Evolutionary conservation across 2,888 invertebrate genomes (phyloP).

Genomic region (Neoascia interrupta): DNA sequence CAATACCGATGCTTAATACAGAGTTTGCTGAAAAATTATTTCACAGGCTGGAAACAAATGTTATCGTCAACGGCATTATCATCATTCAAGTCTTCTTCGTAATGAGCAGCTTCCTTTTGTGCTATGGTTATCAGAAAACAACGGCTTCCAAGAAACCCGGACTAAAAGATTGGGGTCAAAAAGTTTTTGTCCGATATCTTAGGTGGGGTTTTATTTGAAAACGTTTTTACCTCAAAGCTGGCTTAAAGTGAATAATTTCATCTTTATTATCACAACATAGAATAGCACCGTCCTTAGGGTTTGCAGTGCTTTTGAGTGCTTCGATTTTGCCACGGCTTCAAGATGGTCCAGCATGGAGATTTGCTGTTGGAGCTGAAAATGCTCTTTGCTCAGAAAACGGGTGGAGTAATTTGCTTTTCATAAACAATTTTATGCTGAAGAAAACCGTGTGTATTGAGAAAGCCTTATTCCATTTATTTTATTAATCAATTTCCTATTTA

Average conservation of each 20-base stretch:
- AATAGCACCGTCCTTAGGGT: constrained; percentile 69
- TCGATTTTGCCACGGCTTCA: constrained; percentile 78
- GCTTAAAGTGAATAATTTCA: no score
- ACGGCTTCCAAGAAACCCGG: constrained; percentile 64
- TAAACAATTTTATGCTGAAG: constrained; percentile 76
- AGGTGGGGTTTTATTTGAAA: no score
- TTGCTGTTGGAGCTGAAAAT: constrained; percentile 74
- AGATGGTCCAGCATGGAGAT: constrained; percentile 79
- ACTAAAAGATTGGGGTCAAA: constrained; percentile 68
- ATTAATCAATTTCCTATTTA: not conserved
- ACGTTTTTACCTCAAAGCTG: no score
- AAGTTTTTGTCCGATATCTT: constrained; percentile 74
- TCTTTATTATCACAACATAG: no score
- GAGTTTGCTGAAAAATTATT: constrained; percentile 74
- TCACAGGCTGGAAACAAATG: constrained; percentile 70
- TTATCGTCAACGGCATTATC: constrained; percentile 80
- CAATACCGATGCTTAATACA: constrained; percentile 73
- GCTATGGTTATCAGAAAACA: constrained; percentile 72
- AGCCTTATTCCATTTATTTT: not conserved
- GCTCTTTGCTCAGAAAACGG: constrained; percentile 76
- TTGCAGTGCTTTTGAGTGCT: constrained; percentile 73
- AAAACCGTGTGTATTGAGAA: constrained; percentile 71
- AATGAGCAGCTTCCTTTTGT: constrained; percentile 81
- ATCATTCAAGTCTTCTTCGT: constrained; percentile 82
- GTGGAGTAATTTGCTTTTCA: constrained; percentile 78